Percentiles rank a stretch among this genome's conserved stretches.
These are phyloP conservation scores for Scomber colias DNA, from an alignment of 2,113 vertebrate species.

Conservation along the genomic window DNA sequence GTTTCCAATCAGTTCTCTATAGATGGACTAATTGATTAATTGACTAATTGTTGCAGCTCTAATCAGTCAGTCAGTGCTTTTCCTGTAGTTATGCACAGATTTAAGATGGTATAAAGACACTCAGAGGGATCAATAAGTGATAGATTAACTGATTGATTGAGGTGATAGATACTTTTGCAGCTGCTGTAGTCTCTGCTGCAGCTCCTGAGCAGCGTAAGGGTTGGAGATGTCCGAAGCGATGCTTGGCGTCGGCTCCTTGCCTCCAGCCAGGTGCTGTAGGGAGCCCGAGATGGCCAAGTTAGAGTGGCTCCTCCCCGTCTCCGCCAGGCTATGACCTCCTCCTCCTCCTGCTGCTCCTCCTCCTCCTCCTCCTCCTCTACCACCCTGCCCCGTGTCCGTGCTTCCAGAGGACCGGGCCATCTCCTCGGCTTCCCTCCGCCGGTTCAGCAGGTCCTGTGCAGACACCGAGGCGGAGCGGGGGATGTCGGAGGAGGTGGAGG, in stretches of 20 bases:
- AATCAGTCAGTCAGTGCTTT: too few species aligned
- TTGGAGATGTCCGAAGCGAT: slow-evolving; percentile 97
- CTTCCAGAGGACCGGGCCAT: slow-evolving; percentile 54
- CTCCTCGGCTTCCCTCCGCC: slow-evolving; percentile 55
- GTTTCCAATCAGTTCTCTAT: too few species aligned
- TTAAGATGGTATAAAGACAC: too few species aligned
- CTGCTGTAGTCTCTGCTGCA: slow-evolving; percentile 91
- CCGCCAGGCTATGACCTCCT: slow-evolving; percentile 51
- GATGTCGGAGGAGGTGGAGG: background rate
- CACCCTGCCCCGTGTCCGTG: slow-evolving; percentile 51
- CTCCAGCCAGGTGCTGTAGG: slow-evolving; percentile 83
- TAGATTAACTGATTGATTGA: background rate
- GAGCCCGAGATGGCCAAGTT: slow-evolving; percentile 88
- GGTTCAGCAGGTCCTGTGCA: slow-evolving; percentile 53
- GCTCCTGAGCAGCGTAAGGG: slow-evolving; percentile 92
- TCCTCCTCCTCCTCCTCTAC: slow-evolving; percentile 31
- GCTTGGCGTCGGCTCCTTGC: slow-evolving; percentile 95
- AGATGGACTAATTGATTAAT: too few species aligned
- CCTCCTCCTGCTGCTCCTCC: slow-evolving; percentile 7
- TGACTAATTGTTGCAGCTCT: too few species aligned
- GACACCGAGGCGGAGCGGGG: slow-evolving; percentile 42
- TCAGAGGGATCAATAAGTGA: too few species aligned
- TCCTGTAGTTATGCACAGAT: too few species aligned
- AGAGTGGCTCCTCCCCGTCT: slow-evolving; percentile 86
- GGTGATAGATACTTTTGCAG: slow-evolving; percentile 90